Evolutionary conservation across 2,888 invertebrate species (phyloP).

Genomic region (Sturmia bella): DNA sequence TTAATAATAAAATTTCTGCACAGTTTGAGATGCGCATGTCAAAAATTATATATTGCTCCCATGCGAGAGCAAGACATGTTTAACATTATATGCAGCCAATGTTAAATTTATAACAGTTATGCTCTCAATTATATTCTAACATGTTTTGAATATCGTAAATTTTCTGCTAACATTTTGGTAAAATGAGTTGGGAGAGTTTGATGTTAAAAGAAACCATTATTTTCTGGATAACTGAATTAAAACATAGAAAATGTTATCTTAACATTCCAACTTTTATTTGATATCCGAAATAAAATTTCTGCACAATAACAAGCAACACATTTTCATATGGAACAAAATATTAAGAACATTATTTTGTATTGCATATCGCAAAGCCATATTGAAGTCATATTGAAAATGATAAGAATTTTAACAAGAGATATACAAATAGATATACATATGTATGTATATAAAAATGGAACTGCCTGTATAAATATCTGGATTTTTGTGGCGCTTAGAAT

Average conservation of each 20-base stretch:
- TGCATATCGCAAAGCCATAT: too few relatives aligned
- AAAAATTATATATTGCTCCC: background rate
- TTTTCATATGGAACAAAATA: too few relatives aligned
- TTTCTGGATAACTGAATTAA: background rate
- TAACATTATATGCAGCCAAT: slow-evolving; percentile 9
- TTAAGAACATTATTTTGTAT: too few relatives aligned
- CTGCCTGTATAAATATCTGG: too few relatives aligned
- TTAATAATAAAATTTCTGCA: background rate
- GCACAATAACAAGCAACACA: too few relatives aligned
- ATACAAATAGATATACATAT: too few relatives aligned
- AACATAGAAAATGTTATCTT: slow-evolving; percentile 34
- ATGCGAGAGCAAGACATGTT: too few relatives aligned
- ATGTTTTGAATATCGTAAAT: slow-evolving; percentile 11
- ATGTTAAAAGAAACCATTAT: slow-evolving; percentile 34
- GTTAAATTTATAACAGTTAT: slow-evolving; percentile 8
- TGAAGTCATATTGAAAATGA: too few relatives aligned
- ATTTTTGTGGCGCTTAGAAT: too few relatives aligned
- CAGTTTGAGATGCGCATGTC: background rate
- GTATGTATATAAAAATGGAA: too few relatives aligned
- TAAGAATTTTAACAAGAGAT: too few relatives aligned
- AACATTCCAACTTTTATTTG: background rate
- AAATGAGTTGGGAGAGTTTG: background rate
- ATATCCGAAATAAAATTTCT: too few relatives aligned
- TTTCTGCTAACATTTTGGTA: background rate
- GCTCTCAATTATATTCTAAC: background rate